Evolutionary conservation across 1,140 invertebrate species (phyloP).

Genomic region (Mizuhopecten yessoensis): DNA sequence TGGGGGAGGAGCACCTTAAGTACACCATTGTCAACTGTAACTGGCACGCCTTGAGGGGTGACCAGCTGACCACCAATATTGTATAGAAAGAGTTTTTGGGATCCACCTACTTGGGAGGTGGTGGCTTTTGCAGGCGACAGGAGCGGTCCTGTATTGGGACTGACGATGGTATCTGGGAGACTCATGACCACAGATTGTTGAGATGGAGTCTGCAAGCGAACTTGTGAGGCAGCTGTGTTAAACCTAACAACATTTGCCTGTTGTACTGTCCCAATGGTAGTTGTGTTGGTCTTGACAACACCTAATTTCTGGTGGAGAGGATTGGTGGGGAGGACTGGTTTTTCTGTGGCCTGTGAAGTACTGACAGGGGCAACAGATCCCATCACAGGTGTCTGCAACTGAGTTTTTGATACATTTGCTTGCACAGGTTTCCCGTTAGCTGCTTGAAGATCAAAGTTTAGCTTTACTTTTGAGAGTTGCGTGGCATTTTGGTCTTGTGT

Average conservation of each 20-base stretch:
- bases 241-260: constrained; percentile 15
- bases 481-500: background rate
- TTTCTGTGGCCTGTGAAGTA: background rate
- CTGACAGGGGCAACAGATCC: background rate
- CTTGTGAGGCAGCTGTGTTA: background rate
- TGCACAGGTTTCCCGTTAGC: background rate
- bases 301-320: background rate
- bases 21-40: constrained; percentile 68
- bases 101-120: constrained; percentile 17
- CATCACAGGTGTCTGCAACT: background rate
- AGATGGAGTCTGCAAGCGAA: background rate
- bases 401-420: background rate
- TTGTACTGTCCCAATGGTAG: background rate
- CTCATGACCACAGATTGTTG: background rate
- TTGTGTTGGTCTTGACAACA: background rate
- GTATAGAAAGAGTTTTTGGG: constrained; percentile 56
- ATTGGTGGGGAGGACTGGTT: background rate
- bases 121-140: background rate
- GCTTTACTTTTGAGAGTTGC: background rate
- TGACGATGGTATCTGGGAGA: background rate
- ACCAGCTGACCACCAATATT: constrained; percentile 71
- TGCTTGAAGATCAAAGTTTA: background rate
- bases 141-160: background rate
- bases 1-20: constrained; percentile 62
- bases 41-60: constrained; percentile 68